Evolutionary conservation across 2,888 invertebrate genomes (phyloP).

Genomic region (Agrilus cyanescens): DNA sequence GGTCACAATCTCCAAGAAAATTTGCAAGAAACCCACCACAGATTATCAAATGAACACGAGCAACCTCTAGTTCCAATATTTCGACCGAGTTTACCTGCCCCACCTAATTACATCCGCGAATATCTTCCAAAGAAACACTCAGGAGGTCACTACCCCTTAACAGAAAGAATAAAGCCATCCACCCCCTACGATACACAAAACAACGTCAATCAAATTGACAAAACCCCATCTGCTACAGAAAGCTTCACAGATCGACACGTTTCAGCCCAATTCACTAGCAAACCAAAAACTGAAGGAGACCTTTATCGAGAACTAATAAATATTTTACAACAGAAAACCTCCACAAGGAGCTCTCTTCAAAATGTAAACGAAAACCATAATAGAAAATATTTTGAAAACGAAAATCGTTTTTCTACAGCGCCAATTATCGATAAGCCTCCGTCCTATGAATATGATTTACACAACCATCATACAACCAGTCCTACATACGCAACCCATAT

Average conservation of each 20-base stretch:
- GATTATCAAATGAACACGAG: no score
- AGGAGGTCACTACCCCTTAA: neutral
- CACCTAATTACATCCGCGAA: neutral
- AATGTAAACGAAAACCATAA: neutral
- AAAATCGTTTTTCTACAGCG: neutral
- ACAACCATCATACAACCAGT: slow-evolving; percentile 8
- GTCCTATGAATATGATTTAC: no score
- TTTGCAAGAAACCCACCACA: no score
- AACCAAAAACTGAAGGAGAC: slow-evolving; percentile 2
- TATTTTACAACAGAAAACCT: slow-evolving; percentile 22
- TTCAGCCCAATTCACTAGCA: slow-evolving; percentile 23
- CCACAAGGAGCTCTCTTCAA: neutral
- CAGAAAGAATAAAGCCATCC: neutral
- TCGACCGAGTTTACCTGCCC: no score
- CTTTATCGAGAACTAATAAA: slow-evolving; percentile 21
- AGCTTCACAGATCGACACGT: slow-evolving; percentile 37
- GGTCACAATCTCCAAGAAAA: no score
- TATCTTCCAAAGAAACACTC: slow-evolving; percentile 1
- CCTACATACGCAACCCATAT: slow-evolving; percentile 14
- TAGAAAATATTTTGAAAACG: neutral
- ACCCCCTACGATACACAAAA: slow-evolving; percentile 1
- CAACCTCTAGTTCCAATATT: no score
- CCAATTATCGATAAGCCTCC: no score
- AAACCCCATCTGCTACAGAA: slow-evolving; percentile 18
- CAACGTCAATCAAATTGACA: neutral